A percentile compares a stretch with the other conserved stretches of the same genome.
phyloP scores from a whole-genome alignment of 1,140 invertebrate species.

The Galendromus occidentalis region DNA sequence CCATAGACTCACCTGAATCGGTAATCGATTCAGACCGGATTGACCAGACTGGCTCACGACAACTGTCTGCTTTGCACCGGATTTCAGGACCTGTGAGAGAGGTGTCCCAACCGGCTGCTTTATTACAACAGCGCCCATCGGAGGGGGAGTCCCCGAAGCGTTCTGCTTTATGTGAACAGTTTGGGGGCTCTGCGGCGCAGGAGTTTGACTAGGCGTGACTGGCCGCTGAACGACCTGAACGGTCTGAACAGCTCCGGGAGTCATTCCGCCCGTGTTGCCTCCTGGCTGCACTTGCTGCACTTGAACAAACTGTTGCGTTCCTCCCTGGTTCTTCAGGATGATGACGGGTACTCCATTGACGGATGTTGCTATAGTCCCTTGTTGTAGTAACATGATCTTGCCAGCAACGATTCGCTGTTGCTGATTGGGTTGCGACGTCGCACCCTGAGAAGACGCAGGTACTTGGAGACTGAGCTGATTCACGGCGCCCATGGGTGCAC shows the following conservation, averaged over 20 bases:
- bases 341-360: neutral
- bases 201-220: no score
- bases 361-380: neutral
- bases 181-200: no score
- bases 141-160: no score
- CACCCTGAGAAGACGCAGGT: no score
- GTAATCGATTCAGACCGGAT: neutral
- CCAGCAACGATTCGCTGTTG: no score
- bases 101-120: no score
- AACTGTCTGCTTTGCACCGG: neutral
- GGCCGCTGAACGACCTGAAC: neutral
- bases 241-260: neutral
- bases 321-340: neutral
- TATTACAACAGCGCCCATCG: no score
- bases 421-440: no score
- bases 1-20: neutral
- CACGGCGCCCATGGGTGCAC: no score
- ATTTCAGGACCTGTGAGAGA: no score
- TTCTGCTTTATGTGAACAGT: no score
- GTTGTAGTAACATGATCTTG: conserved; percentile 4
- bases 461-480: no score
- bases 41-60: neutral
- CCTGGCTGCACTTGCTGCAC: neutral
- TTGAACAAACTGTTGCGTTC: neutral
- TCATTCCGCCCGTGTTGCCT: neutral